Conservation (phyloP, 2,113 vertebrate species). For the Pluvianellus socialis region DNA sequence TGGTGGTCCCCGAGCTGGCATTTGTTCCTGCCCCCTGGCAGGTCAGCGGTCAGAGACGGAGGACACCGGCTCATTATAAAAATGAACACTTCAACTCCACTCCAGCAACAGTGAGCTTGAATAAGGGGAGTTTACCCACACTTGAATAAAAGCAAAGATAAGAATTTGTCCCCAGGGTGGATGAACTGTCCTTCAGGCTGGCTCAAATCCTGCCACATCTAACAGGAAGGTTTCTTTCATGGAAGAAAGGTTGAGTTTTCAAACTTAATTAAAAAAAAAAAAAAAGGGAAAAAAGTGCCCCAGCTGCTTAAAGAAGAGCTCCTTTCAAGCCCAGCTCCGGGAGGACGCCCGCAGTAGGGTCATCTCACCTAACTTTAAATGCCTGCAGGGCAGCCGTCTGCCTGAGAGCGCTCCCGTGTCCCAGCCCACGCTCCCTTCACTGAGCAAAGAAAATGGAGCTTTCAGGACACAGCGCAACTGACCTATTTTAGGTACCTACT, state of each 20-base stretch:
- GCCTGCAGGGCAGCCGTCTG: neutral
- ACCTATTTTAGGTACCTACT: conserved; percentile 33
- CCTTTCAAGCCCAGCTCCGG: neutral
- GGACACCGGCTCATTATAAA: neutral
- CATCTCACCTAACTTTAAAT: neutral
- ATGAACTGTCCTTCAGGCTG: neutral
- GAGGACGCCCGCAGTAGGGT: neutral
- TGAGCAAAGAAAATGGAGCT: conserved; percentile 4
- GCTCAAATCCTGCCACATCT: neutral
- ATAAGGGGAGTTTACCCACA: too few relatives aligned
- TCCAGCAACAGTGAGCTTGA: neutral
- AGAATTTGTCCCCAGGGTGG: neutral
- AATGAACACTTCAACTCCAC: neutral
- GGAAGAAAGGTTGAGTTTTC: neutral
- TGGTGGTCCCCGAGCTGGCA: neutral
- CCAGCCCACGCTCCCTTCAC: neutral
- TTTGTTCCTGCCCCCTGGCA: neutral
- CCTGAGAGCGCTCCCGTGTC: neutral
- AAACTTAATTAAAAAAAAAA: neutral
- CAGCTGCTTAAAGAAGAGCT: neutral
- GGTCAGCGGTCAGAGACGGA: rapidly evolving
- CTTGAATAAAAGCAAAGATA: neutral
- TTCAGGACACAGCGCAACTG: conserved; percentile 14
- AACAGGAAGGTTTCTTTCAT: neutral
- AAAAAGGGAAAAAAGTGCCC: neutral